A percentile compares a stretch with the other conserved stretches of the same genome.
Evolutionary conservation across 2,113 vertebrate genomes (phyloP).

Genomic region (Redunca redunca): DNA sequence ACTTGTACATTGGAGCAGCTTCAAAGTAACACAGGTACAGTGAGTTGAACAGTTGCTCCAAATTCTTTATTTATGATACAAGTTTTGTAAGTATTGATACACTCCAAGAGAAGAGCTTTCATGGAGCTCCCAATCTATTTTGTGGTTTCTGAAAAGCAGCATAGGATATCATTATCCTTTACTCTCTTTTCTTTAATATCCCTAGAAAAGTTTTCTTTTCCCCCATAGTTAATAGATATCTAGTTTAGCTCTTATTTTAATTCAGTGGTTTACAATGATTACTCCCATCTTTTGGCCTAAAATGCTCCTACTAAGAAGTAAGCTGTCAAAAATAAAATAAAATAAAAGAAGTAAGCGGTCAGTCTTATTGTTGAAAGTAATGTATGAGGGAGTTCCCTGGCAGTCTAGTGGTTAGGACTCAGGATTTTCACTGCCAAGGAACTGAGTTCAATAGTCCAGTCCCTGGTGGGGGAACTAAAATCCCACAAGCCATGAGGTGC

Average conservation of each 20-base stretch:
- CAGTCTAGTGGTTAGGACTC: background rate
- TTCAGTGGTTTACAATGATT: background rate
- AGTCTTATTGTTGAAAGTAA: background rate
- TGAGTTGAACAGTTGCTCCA: background rate
- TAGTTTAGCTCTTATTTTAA: background rate
- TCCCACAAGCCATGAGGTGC: background rate
- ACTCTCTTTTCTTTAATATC: background rate
- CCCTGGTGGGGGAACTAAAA: background rate
- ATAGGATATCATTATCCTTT: background rate
- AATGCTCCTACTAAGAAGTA: background rate
- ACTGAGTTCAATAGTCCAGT: background rate
- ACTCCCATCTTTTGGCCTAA: background rate
- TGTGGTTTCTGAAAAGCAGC: background rate
- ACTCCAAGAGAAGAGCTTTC: background rate
- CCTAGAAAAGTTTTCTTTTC: background rate
- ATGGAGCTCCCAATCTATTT: background rate
- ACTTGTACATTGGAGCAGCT: background rate
- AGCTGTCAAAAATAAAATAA: background rate
- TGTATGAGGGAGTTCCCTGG: background rate
- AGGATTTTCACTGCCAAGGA: background rate
- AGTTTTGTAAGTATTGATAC: background rate
- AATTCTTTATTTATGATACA: background rate
- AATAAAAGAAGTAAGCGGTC: background rate
- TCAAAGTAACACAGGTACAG: background rate
- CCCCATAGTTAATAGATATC: rapidly evolving